Evolutionary conservation across 2,797 vertebrate species (phyloP).

Genomic region (Catamblyrhynchus diadema): DNA sequence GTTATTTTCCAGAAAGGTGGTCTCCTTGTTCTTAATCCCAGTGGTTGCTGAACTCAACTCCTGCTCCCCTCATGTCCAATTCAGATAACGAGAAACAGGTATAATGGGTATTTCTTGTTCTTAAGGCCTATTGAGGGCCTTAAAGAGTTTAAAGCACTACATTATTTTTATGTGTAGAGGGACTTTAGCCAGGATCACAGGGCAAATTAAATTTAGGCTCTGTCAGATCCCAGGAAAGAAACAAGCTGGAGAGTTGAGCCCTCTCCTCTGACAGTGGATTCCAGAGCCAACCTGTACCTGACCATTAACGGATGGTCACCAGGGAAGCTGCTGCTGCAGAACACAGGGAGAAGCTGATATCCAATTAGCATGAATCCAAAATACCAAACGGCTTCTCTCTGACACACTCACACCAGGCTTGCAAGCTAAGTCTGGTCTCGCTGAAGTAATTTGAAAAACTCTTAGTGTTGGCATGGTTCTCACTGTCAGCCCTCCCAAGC

Average conservation of each 20-base stretch:
- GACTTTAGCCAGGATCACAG: not conserved
- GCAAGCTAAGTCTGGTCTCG: not conserved
- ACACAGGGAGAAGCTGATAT: not conserved
- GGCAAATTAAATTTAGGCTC: not conserved
- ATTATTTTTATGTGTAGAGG: not conserved
- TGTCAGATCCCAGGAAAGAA: not conserved
- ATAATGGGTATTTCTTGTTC: not conserved
- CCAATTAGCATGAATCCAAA: not conserved
- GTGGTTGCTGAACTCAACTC: not conserved
- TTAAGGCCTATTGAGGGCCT: not conserved
- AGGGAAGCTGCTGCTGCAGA: not conserved
- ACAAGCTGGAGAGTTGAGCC: not conserved
- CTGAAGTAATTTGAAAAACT: slow-evolving; percentile 6
- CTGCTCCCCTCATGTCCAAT: not conserved
- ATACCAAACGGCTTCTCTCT: not conserved
- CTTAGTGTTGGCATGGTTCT: not conserved
- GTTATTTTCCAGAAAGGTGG: not conserved
- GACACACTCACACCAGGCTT: not conserved
- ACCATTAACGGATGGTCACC: fast-evolving
- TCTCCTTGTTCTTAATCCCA: not conserved
- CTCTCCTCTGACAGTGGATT: not conserved
- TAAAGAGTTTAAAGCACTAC: not conserved
- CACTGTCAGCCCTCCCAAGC: not conserved
- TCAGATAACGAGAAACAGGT: not conserved
- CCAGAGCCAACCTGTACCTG: not conserved